Conservation (phyloP, 2,113 vertebrate species). For the Orientallactaga bullata region DNA sequence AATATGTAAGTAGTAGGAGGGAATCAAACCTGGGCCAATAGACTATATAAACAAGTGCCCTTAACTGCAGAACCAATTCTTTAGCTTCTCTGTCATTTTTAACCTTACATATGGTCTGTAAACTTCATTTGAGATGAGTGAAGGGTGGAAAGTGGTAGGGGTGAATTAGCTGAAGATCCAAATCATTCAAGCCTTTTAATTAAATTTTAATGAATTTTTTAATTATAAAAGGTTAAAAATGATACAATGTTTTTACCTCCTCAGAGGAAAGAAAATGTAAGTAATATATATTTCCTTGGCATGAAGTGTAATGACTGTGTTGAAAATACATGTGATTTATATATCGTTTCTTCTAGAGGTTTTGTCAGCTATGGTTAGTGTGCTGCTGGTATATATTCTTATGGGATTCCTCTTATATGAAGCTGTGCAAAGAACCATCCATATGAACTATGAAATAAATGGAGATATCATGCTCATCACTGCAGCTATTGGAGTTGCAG, state of each 20-base stretch:
- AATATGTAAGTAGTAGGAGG: no score
- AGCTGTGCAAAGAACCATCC: slow-evolving; percentile 96
- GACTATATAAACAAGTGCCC: no score
- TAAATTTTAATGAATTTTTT: background rate
- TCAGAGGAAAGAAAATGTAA: slow-evolving; percentile 8
- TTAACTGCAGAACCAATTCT: background rate
- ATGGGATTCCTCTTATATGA: slow-evolving; percentile 95
- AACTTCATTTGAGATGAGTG: slow-evolving; percentile 1
- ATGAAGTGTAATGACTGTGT: background rate
- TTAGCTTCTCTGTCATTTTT: background rate
- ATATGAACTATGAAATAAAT: slow-evolving; percentile 95
- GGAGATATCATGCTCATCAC: slow-evolving; percentile 99
- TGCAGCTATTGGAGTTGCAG: slow-evolving; percentile 96
- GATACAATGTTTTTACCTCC: background rate
- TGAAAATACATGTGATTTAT: slow-evolving; percentile 45
- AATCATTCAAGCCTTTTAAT: background rate
- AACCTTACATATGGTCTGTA: background rate
- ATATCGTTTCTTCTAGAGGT: slow-evolving; percentile 91
- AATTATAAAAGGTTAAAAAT: slow-evolving; percentile 48
- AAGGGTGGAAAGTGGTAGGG: rapidly evolving
- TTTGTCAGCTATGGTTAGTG: slow-evolving; percentile 95
- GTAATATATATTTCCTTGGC: slow-evolving; percentile 22
- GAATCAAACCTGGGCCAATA: no score
- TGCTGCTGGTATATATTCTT: slow-evolving; percentile 95
- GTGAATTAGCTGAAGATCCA: background rate